Base-by-base conservation (phyloP, 2,888 invertebrate species). In the Dynastes grantii region DNA sequence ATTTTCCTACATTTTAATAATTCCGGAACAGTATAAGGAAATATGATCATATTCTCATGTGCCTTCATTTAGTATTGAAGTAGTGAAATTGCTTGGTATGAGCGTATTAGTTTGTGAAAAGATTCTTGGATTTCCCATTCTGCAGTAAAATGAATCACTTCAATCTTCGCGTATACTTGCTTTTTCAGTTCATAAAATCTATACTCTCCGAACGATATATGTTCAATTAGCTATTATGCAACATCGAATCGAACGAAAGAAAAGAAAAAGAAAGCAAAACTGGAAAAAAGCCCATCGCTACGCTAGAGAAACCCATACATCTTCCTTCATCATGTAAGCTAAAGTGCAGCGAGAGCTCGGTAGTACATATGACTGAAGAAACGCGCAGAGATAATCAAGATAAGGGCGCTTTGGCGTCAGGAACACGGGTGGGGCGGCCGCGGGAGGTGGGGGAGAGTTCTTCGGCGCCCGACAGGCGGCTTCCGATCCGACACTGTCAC, bases 401-500 rank as follows among this genome's bases (percentile, higher is more conserved):
- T 81, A 73, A 65, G 80, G 81, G 76, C 79, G 76, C 76, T 77
- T 76, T 78, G 81, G 82, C 81, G 82, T 80, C 53, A 58, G 78
- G 40, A 9, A 53, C 61, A 27, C 51, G 32, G 71, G 53, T n/a
- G 58, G 79, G 77, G 16, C 5, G 22, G 55, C 22, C 13, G 55
- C 22, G 27, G 55, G 55, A 58, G 16, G 55, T 6, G 55, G 9
- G 55, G 76, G 78, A 45, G 78, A 81, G 80, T 81, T 81, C 78
- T 81, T 71, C 80, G 83, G 83, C 83, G 82, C 83, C 84, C 83
- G 81, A 80, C 83, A 80, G 83, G 77, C 82, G 82, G 83, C 80
- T 82, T 82, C 83, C 83, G 64, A 77, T 63, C 73, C 79, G 77
- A 73, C 78, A 79, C 82, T 81, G 81, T 81, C 76, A 76, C 76